Evolutionary conservation across 2,888 invertebrate genomes (phyloP).

Genomic region (Agrotis segetum): DNA sequence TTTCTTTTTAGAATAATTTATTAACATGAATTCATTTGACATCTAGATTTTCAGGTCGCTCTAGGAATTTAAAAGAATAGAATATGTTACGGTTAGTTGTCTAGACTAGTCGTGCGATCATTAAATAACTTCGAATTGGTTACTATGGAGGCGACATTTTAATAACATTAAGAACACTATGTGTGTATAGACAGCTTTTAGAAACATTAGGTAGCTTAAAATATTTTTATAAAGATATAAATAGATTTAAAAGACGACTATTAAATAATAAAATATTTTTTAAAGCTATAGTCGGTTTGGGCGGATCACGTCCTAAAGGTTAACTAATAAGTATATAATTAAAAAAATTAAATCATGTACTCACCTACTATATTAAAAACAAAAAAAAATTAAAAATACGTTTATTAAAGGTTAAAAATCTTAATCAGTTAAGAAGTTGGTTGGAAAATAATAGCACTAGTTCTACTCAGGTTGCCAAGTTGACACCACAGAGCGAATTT

Average conservation of each 20-base stretch:
- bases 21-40: slow-evolving; percentile 24
- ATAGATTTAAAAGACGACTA: neutral
- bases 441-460: neutral
- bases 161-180: no score
- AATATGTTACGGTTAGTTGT: slow-evolving; percentile 37
- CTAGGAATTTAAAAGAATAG: slow-evolving; percentile 31
- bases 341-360: no score
- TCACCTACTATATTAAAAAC: no score
- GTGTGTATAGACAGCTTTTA: no score
- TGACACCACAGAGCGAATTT: slow-evolving; percentile 40
- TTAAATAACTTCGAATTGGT: slow-evolving; percentile 30
- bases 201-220: neutral
- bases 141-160: slow-evolving; percentile 4
- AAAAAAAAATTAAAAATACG: no score
- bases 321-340: no score
- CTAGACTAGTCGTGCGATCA: slow-evolving; percentile 51
- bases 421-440: no score
- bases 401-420: no score
- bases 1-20: slow-evolving; percentile 8
- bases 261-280: no score
- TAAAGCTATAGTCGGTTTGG: no score
- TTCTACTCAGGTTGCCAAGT: slow-evolving; percentile 34
- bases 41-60: slow-evolving; percentile 21
- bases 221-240: neutral
- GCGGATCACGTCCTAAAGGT: no score